Conservation (phyloP, 2,113 vertebrate genomes). For the Istiophorus platypterus region DNA sequence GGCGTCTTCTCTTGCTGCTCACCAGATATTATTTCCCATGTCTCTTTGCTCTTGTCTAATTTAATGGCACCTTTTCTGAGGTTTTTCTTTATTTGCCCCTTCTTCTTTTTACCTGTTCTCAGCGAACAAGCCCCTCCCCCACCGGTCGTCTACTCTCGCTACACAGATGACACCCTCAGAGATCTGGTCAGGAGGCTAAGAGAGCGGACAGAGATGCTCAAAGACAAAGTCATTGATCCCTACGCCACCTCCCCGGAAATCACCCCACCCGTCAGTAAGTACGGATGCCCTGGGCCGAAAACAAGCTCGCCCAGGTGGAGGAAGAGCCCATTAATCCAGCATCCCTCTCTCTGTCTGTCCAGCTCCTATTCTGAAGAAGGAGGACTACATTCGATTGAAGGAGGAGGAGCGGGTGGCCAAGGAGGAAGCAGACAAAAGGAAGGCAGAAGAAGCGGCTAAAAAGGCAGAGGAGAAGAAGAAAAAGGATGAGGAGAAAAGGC, state of each 20-base stretch:
- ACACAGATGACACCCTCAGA: constrained; percentile 82
- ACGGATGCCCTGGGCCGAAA: not conserved
- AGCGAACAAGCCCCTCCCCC: constrained; percentile 58
- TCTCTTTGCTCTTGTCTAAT: not conserved
- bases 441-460: constrained; percentile 71
- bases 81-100: not conserved
- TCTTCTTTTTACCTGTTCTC: not conserved
- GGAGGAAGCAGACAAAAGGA: constrained; percentile 78
- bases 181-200: constrained; percentile 75
- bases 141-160: constrained; percentile 78
- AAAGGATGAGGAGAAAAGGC: constrained; percentile 77
- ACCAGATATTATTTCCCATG: not conserved
- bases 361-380: constrained; percentile 80
- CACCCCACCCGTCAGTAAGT: constrained; percentile 89
- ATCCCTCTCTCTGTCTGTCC: not conserved
- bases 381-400: constrained; percentile 74
- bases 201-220: constrained; percentile 81
- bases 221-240: constrained; percentile 85
- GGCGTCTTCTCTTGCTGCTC: too few relatives aligned
- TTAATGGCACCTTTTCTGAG: not conserved
- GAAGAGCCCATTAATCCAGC: not conserved
- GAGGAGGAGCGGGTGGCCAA: constrained; percentile 75
- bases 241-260: constrained; percentile 88
- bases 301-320: not conserved
- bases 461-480: constrained; percentile 82